Conservation (phyloP, 2,797 vertebrate species). For the Pogonophryne albipinna region DNA sequence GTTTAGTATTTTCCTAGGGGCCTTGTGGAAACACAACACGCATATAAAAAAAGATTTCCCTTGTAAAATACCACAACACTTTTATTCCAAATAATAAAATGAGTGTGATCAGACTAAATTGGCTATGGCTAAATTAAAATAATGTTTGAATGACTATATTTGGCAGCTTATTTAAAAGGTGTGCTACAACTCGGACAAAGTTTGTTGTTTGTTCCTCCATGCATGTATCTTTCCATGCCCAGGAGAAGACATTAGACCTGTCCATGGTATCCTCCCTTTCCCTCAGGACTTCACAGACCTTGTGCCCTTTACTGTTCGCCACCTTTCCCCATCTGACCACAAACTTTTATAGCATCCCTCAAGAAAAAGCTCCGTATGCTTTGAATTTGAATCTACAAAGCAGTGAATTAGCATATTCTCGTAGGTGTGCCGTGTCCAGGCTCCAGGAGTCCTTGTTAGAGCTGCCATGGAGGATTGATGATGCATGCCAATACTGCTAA, state of each 20-base stretch:
- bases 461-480: slow-evolving; percentile 73
- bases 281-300: slow-evolving; percentile 29
- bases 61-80: slow-evolving; percentile 74
- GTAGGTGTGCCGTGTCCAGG: slow-evolving; percentile 39
- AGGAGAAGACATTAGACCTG: slow-evolving; percentile 29
- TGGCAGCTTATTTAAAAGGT: slow-evolving; percentile 61
- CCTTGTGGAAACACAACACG: slow-evolving; percentile 72
- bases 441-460: slow-evolving; percentile 45
- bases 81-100: slow-evolving; percentile 79
- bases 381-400: slow-evolving; percentile 63
- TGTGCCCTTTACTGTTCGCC: slow-evolving; percentile 37
- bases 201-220: slow-evolving; percentile 46
- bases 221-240: slow-evolving; percentile 47
- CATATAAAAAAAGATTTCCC: slow-evolving; percentile 68
- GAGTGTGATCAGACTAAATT: slow-evolving; percentile 59
- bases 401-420: slow-evolving; percentile 45
- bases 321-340: slow-evolving; percentile 21
- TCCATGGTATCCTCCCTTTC: slow-evolving; percentile 12
- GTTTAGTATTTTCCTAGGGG: slow-evolving; percentile 66
- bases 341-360: slow-evolving; percentile 35
- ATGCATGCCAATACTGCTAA: slow-evolving; percentile 67
- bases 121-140: slow-evolving; percentile 58
- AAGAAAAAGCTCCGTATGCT: slow-evolving; percentile 38
- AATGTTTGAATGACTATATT: slow-evolving; percentile 70
- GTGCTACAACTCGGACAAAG: slow-evolving; percentile 28